phyloP scores from a whole-genome alignment of 2,113 vertebrate genomes.

The Rallus limicola region DNA sequence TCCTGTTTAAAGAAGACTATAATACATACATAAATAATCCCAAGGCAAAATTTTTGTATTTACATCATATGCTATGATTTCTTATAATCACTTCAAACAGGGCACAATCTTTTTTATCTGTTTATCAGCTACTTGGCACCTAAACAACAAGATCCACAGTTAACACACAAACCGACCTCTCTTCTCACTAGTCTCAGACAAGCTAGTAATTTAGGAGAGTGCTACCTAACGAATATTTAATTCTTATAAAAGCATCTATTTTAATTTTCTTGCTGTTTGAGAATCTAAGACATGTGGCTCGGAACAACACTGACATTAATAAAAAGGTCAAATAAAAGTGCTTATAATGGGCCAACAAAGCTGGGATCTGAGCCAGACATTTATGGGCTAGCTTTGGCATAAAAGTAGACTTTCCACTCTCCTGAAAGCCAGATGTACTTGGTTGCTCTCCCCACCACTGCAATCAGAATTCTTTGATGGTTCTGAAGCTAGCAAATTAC shows the following conservation, averaged over 20 bases:
- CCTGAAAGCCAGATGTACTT: constrained; percentile 55
- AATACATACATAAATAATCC: background rate
- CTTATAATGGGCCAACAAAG: constrained; percentile 48
- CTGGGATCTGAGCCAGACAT: constrained; percentile 38
- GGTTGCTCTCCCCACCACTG: constrained; percentile 26
- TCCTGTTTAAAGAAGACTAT: background rate
- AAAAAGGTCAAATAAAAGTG: constrained; percentile 68
- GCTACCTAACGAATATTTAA: background rate
- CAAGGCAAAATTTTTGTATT: background rate
- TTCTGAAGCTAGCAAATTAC: constrained; percentile 20
- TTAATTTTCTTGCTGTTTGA: constrained; percentile 18
- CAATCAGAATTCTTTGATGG: constrained; percentile 55
- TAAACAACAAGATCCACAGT: background rate
- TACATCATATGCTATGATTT: background rate
- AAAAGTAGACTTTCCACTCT: constrained; percentile 45
- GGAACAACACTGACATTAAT: constrained; percentile 50
- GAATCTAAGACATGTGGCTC: constrained; percentile 32
- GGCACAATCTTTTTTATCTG: background rate
- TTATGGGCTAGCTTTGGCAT: constrained; percentile 54
- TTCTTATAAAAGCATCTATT: background rate
- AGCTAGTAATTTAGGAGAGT: background rate
- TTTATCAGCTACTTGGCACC: background rate
- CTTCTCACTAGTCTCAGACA: background rate
- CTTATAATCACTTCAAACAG: background rate
- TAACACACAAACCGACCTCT: background rate